Conservation (phyloP, 2,113 vertebrate genomes). For the Stigmatopora argus region DNA sequence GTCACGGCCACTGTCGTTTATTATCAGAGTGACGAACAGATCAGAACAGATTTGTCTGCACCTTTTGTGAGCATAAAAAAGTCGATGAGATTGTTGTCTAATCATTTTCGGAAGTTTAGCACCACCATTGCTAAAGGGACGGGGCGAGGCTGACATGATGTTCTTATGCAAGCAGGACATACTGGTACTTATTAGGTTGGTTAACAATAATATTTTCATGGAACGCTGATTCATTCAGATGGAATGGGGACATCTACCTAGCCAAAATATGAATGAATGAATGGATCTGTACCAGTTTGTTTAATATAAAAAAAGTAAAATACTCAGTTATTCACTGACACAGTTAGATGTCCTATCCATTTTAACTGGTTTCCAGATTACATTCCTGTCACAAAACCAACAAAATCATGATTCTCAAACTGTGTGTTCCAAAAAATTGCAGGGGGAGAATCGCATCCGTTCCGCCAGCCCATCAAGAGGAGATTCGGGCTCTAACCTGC, state of each 20-base stretch:
- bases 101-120: not conserved
- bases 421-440: constrained; percentile 26
- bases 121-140: not conserved
- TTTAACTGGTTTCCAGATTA: too few species aligned
- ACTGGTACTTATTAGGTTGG: not conserved
- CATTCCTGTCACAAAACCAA: too few species aligned
- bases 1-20: constrained; percentile 43
- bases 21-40: constrained; percentile 25
- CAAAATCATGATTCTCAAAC: not conserved
- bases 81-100: not conserved
- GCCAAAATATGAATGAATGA: not conserved
- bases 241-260: not conserved
- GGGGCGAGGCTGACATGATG: not conserved
- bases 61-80: not conserved
- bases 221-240: not conserved
- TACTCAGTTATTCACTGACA: not conserved
- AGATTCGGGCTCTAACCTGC: constrained; percentile 64
- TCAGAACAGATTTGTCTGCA: constrained; percentile 18
- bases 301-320: not conserved
- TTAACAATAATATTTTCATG: not conserved
- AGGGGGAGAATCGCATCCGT: constrained; percentile 76
- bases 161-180: not conserved
- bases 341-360: too few species aligned
- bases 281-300: not conserved
- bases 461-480: constrained; percentile 78